Conservation (phyloP, 2,113 vertebrate species). For the Spea multiplicata region DNA sequence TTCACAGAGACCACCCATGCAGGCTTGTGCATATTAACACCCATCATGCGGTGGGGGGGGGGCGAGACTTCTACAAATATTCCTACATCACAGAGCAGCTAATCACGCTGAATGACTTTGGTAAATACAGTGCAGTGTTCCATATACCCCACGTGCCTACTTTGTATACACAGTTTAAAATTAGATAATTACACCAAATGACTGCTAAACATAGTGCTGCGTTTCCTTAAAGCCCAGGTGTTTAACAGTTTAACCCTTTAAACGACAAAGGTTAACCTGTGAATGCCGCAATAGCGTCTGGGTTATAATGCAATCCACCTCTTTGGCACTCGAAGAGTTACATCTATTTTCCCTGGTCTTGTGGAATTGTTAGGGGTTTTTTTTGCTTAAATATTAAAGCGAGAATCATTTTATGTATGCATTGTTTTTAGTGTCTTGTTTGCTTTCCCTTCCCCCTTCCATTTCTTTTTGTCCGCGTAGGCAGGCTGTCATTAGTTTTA, state of each 20-base stretch:
- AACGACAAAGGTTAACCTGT: too few relatives aligned
- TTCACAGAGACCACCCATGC: slow-evolving; percentile 37
- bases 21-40: slow-evolving; percentile 20
- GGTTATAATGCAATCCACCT: too few relatives aligned
- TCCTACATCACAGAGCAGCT: not conserved
- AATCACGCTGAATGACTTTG: slow-evolving; percentile 28
- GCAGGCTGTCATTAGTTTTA: too few relatives aligned
- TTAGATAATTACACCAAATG: slow-evolving; percentile 34
- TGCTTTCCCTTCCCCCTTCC: too few relatives aligned
- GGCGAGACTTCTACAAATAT: not conserved
- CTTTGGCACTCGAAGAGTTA: too few relatives aligned
- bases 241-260: not conserved
- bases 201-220: slow-evolving; percentile 25
- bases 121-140: slow-evolving; percentile 31
- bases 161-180: slow-evolving; percentile 42
- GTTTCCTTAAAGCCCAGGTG: slow-evolving; percentile 23
- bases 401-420: too few relatives aligned
- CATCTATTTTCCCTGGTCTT: too few relatives aligned
- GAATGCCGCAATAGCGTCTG: too few relatives aligned
- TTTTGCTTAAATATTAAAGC: too few relatives aligned
- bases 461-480: too few relatives aligned
- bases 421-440: too few relatives aligned
- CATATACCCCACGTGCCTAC: slow-evolving; percentile 19
- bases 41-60: slow-evolving; percentile 5
- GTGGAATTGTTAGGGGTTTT: too few relatives aligned